Conservation (phyloP, 2,888 invertebrate species). For the Andrena trimmerana region DNA sequence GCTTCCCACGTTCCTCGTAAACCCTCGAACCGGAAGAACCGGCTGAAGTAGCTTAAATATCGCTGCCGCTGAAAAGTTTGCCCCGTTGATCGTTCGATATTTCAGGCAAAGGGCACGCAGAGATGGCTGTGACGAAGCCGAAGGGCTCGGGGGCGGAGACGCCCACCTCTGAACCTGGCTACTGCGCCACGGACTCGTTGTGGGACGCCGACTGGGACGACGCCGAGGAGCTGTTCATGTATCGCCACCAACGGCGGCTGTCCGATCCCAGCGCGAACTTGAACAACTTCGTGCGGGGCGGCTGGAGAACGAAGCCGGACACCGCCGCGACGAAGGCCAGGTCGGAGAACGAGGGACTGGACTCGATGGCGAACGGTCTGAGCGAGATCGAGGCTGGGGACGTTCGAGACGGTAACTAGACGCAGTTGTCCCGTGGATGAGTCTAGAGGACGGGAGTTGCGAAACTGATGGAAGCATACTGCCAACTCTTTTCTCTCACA, state of each 20-base stretch:
- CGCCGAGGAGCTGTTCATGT: slow-evolving; percentile 94
- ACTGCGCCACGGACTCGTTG: slow-evolving; percentile 92
- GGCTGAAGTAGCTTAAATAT: too few relatives aligned
- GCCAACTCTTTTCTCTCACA: neutral
- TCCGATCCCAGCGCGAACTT: slow-evolving; percentile 97
- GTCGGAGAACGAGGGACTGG: slow-evolving; percentile 96
- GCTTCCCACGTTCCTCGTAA: too few relatives aligned
- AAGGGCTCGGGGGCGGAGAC: slow-evolving; percentile 97
- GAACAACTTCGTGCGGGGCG: slow-evolving; percentile 93
- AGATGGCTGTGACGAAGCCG: slow-evolving; percentile 98
- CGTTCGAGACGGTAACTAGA: slow-evolving; percentile 92
- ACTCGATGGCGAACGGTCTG: slow-evolving; percentile 92
- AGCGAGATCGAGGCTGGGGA: slow-evolving; percentile 98
- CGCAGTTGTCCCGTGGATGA: slow-evolving; percentile 9
- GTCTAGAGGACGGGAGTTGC: neutral
- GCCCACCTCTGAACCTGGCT: slow-evolving; percentile 96
- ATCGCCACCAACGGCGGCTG: slow-evolving; percentile 92
- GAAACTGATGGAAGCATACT: neutral
- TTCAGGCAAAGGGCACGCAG: slow-evolving; percentile 94
- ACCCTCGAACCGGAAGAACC: too few relatives aligned
- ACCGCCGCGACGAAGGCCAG: slow-evolving; percentile 88
- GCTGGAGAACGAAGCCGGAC: slow-evolving; percentile 90
- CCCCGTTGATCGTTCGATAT: neutral
- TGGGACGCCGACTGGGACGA: slow-evolving; percentile 97
- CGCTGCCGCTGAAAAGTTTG: too few relatives aligned